Evolutionary conservation across 2,797 vertebrate species (phyloP).

Genomic region (Varecia variegata): DNA sequence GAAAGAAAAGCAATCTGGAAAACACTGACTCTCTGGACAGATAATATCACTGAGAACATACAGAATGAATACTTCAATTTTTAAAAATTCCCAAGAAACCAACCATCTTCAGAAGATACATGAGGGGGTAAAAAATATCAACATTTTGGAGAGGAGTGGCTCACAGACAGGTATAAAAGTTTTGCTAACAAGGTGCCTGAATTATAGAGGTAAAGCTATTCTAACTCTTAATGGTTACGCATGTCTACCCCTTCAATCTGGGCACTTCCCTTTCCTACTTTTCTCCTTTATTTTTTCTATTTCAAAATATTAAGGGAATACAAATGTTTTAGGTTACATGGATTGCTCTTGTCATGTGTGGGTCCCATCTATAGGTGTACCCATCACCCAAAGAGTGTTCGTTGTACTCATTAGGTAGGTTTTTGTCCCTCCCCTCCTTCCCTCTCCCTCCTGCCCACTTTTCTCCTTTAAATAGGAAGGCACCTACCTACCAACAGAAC

Average conservation of each 20-base stretch:
- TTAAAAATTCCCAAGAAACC: neutral
- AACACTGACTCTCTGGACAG: neutral
- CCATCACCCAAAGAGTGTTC: neutral
- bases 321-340: neutral
- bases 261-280: neutral
- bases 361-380: neutral
- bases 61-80: neutral
- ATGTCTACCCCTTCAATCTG: neutral
- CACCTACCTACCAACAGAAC: conserved; percentile 10
- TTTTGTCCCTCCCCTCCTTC: neutral
- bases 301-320: neutral
- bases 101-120: neutral
- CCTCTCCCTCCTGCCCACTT: neutral
- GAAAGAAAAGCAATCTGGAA: conserved; percentile 44
- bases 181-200: neutral
- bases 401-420: neutral
- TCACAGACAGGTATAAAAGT: neutral
- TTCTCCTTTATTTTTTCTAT: neutral
- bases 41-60: conserved; percentile 5
- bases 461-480: neutral
- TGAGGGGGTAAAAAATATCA: neutral
- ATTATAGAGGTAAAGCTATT: neutral
- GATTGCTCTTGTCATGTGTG: neutral
- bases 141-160: neutral
- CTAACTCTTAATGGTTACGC: neutral